Evolutionary conservation across 2,888 invertebrate species (phyloP), one percentile per base, ranked within the genome.

Genomic region (Actias luna): DNA sequence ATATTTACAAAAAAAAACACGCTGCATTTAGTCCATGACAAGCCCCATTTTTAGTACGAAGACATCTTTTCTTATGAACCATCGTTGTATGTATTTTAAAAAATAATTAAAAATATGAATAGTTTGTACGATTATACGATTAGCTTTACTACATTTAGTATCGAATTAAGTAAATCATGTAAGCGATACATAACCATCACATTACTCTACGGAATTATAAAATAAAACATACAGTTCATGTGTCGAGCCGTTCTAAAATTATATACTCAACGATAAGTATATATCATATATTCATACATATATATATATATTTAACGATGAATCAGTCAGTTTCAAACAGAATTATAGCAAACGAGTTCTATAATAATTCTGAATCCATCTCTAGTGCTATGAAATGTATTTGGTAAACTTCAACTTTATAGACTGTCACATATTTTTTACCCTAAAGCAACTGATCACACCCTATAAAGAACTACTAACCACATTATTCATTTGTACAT

Each of bases 381-480:
- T 46, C 18, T 18, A 46, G 10, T 22, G 46, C 46, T 52, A 55
- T 55, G 16, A 55, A 29, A 55, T 55, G n/a, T 55, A 29, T 55
- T 29, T 27, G 55, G 55, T 55, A n/a, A 55, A 55, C 29, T 55
- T 29, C n/a, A 29, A 29, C 29, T 55, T 55, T 29, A 29, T 55
- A 55, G 29, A 29, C 16, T 46, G 61, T 63, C 62, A 58, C 42
- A 14, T 64, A 58, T 29, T 39, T 39, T 39, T 25, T 61, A 27
- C 39, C 59, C 31, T 59, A 59, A 42, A 52, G 59, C 60, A 55
- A 25, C 35, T 62, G 65, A 55, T 55, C 55, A 55, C 55, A 16
- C 52, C 25, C 50, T 55, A 55, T 55, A 29, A 29, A 14, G 52
- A 78, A 75, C 73, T 67, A 75, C 73, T 80, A 78, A 75, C 74